A percentile compares a stretch with the other conserved stretches of the same genome.
phyloP scores from a whole-genome alignment of 2,113 vertebrate genomes.

The human (Homo sapiens) region DNA sequence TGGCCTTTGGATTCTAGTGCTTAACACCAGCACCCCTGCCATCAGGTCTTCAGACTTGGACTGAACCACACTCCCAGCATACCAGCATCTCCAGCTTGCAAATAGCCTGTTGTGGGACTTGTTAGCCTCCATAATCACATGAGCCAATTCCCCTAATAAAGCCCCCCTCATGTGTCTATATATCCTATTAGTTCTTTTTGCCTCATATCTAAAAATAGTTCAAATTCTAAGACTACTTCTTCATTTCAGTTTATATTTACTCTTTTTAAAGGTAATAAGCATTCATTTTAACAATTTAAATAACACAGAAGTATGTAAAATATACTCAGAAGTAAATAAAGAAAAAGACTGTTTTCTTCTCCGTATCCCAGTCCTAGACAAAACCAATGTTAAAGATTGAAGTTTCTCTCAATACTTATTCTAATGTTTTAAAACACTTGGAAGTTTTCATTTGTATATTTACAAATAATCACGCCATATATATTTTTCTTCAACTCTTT shows the following conservation, averaged over 20 bases:
- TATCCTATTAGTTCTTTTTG: neutral
- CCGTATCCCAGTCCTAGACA: neutral
- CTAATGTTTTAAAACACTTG: neutral
- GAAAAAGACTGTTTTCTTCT: neutral
- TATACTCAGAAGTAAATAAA: conserved; percentile 23
- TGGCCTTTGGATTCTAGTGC: neutral
- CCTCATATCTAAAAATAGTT: conserved; percentile 46
- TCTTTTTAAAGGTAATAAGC: neutral
- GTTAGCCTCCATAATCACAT: neutral
- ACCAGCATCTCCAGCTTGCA: neutral
- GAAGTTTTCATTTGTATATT: neutral
- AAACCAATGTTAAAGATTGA: neutral
- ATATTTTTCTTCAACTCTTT: conserved; percentile 18
- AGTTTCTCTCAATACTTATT: neutral
- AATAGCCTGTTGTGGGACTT: neutral
- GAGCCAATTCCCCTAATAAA: neutral
- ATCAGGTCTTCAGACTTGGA: neutral
- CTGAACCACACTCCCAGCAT: neutral
- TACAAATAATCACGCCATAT: neutral
- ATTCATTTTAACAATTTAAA: conserved; percentile 42
- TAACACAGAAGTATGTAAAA: neutral
- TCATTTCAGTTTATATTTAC: conserved; percentile 57
- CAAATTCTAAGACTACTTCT: conserved; percentile 31
- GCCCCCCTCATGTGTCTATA: neutral
- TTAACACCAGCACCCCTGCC: neutral